Evolutionary conservation across 2,888 invertebrate genomes (phyloP).

Genomic region (Plagodis dolabraria): DNA sequence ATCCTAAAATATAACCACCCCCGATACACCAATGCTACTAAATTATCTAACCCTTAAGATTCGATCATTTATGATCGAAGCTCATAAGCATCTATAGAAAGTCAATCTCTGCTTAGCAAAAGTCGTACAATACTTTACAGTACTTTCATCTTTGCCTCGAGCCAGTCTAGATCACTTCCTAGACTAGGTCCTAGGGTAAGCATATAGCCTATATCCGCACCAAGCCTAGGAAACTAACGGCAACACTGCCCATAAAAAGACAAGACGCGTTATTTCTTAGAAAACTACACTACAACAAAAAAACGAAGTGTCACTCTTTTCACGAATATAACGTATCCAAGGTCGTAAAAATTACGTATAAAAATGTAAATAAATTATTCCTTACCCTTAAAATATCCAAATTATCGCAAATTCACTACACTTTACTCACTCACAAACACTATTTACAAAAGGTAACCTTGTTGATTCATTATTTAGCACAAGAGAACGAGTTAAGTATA

Average conservation of each 20-base stretch:
- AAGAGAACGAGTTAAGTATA: constrained; percentile 40
- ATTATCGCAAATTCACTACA: constrained; percentile 25
- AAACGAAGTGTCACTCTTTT: constrained; percentile 22
- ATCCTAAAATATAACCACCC: no score
- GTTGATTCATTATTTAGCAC: constrained; percentile 49
- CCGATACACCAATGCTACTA: no score
- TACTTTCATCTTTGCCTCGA: constrained; percentile 42
- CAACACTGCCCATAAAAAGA: constrained; percentile 44
- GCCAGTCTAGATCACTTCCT: constrained; percentile 41
- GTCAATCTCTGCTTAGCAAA: constrained; percentile 11
- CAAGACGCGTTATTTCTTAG: constrained; percentile 39
- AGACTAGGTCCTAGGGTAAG: constrained; percentile 31
- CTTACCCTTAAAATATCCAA: constrained; percentile 24
- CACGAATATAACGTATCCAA: constrained; percentile 28
- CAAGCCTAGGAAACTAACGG: constrained; percentile 50
- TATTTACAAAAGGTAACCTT: constrained; percentile 34
- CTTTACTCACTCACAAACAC: constrained; percentile 36
- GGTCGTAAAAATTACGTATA: constrained; percentile 34
- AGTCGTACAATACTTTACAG: constrained; percentile 36
- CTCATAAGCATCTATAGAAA: constrained; percentile 18
- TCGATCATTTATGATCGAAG: no score
- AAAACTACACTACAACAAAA: constrained; percentile 32
- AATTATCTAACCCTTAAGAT: no score
- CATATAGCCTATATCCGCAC: constrained; percentile 30
- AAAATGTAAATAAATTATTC: constrained; percentile 28